A percentile compares a stretch with the other conserved stretches of the same genome.
Evolutionary conservation across 2,797 vertebrate species (phyloP).

Genomic region (Helicolenus hilgendorfi): DNA sequence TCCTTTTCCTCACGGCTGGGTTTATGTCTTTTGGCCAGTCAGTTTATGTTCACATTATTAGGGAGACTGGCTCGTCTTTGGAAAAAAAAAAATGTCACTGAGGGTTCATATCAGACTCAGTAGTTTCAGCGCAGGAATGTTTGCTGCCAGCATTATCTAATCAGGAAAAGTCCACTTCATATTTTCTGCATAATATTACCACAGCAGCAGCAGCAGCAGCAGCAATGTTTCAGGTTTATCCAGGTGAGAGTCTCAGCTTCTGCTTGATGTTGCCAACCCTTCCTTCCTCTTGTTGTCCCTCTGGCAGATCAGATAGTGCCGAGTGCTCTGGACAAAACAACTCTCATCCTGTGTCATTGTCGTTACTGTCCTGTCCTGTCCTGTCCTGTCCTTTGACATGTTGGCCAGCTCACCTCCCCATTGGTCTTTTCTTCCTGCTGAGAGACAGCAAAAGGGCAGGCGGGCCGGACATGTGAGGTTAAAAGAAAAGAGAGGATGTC

Average conservation of each 20-base stretch:
- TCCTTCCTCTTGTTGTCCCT: slow-evolving; percentile 61
- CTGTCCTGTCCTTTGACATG: slow-evolving; percentile 51
- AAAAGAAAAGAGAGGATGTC: slow-evolving; percentile 36
- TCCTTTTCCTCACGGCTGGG: background rate
- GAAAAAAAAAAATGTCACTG: background rate
- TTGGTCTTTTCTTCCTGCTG: slow-evolving; percentile 42
- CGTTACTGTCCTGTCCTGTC: slow-evolving; percentile 28
- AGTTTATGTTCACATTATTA: slow-evolving; percentile 16
- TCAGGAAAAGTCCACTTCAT: background rate
- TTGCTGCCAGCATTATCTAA: slow-evolving; percentile 10
- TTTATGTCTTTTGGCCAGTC: background rate
- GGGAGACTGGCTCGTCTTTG: background rate
- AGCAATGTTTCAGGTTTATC: slow-evolving; percentile 5
- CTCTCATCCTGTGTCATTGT: slow-evolving; percentile 70
- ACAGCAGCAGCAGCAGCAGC: background rate
- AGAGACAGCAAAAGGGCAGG: slow-evolving; percentile 35
- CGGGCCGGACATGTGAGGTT: background rate
- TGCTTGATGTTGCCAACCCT: slow-evolving; percentile 17
- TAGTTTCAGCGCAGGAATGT: background rate
- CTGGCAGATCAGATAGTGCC: slow-evolving; percentile 61
- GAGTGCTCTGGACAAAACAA: slow-evolving; percentile 39
- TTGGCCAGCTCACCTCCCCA: background rate
- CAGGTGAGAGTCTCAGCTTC: slow-evolving; percentile 14
- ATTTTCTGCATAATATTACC: background rate
- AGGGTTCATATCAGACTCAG: background rate